Evolutionary conservation across 37 sponge, comb jelly and placozoan genomes (phyloP), one percentile per base, ranked within the genome.

Genomic region (Cladorhizidae sp.): DNA sequence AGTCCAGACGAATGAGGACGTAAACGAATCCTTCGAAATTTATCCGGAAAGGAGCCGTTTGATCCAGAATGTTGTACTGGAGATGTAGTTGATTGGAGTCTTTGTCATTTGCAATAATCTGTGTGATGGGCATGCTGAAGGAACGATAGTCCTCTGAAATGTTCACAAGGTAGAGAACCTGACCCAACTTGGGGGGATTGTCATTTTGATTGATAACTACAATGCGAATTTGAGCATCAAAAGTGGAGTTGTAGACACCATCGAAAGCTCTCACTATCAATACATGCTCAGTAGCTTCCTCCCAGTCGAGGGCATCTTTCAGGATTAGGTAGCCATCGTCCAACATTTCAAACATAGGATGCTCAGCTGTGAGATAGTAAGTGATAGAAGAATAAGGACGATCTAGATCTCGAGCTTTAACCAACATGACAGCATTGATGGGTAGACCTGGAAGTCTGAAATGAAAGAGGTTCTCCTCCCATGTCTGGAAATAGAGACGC

Each of bases 161-260:
- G 58, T 79, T 89, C 32, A 79, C 64, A 2, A 64, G 3, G 26
- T 86, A 91, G 14, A 67, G 41, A 28, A 22, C 42, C 22, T 36
- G 42, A 29, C 64, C 56, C 61, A 91, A 86, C 18, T 11, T 25
- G 0, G 92, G 92, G 9, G 56, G 70, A 45, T 91, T 86, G 64
- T 91, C 92, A 40, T 91, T 91, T 64, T 68, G 70, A 31, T 91
- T 80, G 43, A 62, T 17, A 14, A 89, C 89, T 40, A 26, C n/a
- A 31, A 89, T 72, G 9, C 75, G 68, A 20, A 89, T 79, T 29
- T 71, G 72, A 40, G 89, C 84, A 65, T 83, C 49, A 26, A 82
- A 77, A 18, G 84, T 61, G 42, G 84, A 82, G 57, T 70, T 80
- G 9, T 82, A 74, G 18, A 70, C 5, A 3, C 84, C 84, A 73